These are phyloP conservation scores for Zosterops hypoxanthus DNA, from an alignment of 2,113 vertebrate genomes.

Conservation along the genomic window DNA sequence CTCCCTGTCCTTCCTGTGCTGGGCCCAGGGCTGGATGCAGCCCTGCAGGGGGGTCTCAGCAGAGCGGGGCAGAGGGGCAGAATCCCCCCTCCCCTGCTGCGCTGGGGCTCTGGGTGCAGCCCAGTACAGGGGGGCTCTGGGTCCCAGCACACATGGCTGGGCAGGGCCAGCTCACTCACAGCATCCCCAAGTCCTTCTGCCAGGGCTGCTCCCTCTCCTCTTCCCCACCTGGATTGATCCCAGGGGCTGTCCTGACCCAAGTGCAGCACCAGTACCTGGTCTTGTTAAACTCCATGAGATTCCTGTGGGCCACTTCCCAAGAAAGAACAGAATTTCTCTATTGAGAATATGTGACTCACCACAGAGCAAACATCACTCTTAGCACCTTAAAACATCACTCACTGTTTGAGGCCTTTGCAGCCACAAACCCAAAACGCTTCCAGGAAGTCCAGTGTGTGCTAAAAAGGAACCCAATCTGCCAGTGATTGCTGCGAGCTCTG, in stretches of 20 bases:
- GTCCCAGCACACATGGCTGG: background rate
- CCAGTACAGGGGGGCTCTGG: background rate
- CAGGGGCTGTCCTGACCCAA: background rate
- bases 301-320: background rate
- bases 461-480: background rate
- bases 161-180: background rate
- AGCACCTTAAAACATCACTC: background rate
- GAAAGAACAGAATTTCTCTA: background rate
- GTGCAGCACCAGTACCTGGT: background rate
- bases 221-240: background rate
- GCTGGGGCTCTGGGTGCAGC: background rate
- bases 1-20: background rate
- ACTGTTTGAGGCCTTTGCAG: background rate
- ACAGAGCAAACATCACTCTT: background rate
- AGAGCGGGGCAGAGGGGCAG: background rate
- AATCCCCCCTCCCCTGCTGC: background rate
- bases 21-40: background rate
- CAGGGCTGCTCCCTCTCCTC: background rate
- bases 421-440: background rate
- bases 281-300: background rate
- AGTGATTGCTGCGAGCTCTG: background rate
- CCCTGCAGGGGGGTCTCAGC: background rate
- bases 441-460: background rate
- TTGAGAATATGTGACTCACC: background rate
- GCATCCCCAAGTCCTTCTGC: background rate